Percentiles rank a stretch among this genome's conserved stretches.
Evolutionary conservation across 35 echinoderm and acorn worm species (phyloP).

Genomic region (Heliocidaris erythrogramma): DNA sequence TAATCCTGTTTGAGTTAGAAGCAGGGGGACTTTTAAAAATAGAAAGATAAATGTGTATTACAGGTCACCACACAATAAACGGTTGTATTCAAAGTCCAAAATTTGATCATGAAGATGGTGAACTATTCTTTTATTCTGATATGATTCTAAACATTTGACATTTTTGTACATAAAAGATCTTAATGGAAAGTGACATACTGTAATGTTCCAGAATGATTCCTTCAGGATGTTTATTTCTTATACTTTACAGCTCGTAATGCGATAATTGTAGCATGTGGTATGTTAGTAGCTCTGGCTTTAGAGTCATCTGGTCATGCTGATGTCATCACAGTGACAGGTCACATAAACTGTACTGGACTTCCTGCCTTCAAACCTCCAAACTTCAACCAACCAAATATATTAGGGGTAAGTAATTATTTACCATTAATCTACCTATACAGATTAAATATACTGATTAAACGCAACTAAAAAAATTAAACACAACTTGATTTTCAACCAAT

Average conservation of each 20-base stretch:
- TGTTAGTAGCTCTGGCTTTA: conserved; percentile 62
- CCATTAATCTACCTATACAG: no score
- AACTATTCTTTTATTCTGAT: no score
- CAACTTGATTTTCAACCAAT: no score
- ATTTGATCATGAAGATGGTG: neutral
- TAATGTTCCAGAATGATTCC: no score
- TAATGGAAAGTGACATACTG: no score
- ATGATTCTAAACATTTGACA: no score
- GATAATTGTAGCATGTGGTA: conserved; percentile 53
- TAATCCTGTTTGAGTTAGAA: neutral
- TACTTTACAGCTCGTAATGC: conserved; percentile 92
- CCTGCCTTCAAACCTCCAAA: conserved; percentile 63
- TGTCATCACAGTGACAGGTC: conserved; percentile 62
- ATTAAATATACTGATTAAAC: no score
- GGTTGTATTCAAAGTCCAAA: neutral
- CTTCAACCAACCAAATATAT: conserved; percentile 57
- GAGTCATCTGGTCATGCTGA: conserved; percentile 39
- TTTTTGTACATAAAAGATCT: no score
- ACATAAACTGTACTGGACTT: conserved; percentile 52
- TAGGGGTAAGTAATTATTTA: conserved; percentile 41
- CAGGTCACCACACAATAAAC: neutral
- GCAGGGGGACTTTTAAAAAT: no score
- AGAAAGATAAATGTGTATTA: no score
- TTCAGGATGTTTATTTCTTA: no score
- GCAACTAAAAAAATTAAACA: no score